phyloP scores from a whole-genome alignment of 2,113 vertebrate genomes.

The Cyanoramphus novaezelandiae region DNA sequence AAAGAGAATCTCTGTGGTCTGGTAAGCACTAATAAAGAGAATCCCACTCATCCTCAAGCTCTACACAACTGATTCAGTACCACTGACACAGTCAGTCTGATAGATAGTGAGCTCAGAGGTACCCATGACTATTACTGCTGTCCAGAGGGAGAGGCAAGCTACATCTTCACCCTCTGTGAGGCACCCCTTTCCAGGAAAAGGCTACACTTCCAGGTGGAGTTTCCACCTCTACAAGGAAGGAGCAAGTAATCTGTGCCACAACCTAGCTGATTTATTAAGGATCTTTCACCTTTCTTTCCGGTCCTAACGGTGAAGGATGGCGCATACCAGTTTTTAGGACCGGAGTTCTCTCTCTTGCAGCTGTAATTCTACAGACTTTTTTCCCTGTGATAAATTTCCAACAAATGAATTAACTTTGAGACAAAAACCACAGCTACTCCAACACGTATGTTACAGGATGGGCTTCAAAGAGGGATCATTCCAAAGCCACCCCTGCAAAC shows the following conservation, averaged over 20 bases:
- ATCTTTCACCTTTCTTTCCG: constrained; percentile 63
- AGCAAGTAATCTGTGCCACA: neutral
- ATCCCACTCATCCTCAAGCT: neutral
- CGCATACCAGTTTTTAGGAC: neutral
- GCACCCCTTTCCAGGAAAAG: neutral
- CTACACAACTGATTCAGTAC: neutral
- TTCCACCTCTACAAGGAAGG: neutral
- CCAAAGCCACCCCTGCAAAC: neutral
- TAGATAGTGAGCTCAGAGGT: neutral
- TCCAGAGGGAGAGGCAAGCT: neutral
- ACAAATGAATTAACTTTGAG: constrained; percentile 21
- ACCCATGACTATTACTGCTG: neutral
- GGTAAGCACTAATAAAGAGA: neutral
- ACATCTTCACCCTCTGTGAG: neutral
- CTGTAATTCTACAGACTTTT: constrained; percentile 60
- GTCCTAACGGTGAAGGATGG: constrained; percentile 14
- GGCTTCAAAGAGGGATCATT: neutral
- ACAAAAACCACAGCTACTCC: neutral
- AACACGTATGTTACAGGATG: neutral
- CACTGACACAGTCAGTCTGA: neutral
- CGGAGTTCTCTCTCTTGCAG: constrained; percentile 62
- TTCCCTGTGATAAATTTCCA: constrained; percentile 70
- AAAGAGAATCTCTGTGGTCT: neutral
- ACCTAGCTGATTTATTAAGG: neutral
- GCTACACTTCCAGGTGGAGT: neutral